Evolutionary conservation across 2,888 invertebrate genomes (phyloP), one percentile per base, ranked within the genome.

Genomic region (Chalcis sispes): DNA sequence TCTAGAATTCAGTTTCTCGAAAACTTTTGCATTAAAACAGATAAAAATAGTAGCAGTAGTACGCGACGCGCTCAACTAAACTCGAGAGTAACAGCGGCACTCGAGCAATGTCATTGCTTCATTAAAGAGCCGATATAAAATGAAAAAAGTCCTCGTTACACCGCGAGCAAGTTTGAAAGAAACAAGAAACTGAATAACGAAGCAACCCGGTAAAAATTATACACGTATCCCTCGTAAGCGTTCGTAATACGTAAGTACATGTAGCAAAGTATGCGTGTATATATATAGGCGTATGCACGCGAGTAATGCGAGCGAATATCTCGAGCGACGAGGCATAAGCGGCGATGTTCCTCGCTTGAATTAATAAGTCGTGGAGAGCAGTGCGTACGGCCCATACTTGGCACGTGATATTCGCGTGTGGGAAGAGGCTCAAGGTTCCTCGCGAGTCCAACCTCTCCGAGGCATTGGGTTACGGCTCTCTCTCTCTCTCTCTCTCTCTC

Each of bases 391-490:
- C 80, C 79, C 82, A 80, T 81, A 82, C 79, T 80, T 81, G 80
- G 82, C 82, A 82, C 79, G 79, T 81, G 81, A 81, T 81, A 80
- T 78, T 80, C 77, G 76, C 79, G 81, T 81, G 83, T 82, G 82
- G 82, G 83, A 83, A 83, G 84, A 82, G 80, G 79, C 81, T 84
- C 85, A 85, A 86, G 84, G 87, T 83, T 81, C 59, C 65, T n/a
- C 7, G n/a, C n/a, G n/a, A 23, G 10, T 54, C 72, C 64, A 62
- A 46, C 54, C 56, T 62, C 56, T 46, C n/a, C 54, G 40, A 71
- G 62, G 50, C 62, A 77, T 83, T 82, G 78, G 79, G 81, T 85
- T 84, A 82, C 82, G 72, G 50, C 75, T 61, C 59, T 69, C 40
- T n/a, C 5, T 36, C 40, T 48, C 52, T 36, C 70, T 61, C 61